A percentile compares a stretch with the other conserved stretches of the same genome.
Conservation (phyloP, 2,888 invertebrate genomes). For the Hymenopus coronatus region DNA sequence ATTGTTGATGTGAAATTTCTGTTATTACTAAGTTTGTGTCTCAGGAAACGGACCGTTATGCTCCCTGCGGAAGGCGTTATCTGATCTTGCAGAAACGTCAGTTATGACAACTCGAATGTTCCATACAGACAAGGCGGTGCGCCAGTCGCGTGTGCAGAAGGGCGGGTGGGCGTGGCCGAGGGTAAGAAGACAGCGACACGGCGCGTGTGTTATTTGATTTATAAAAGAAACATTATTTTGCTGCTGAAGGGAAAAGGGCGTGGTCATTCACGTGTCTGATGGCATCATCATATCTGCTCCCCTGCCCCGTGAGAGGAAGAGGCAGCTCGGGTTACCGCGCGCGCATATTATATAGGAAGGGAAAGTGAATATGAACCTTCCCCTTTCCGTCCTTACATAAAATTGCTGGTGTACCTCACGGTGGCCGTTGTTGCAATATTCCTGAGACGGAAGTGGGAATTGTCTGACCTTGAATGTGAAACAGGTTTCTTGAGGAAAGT, state of each 20-base stretch:
- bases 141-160: background rate
- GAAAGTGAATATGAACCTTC: background rate
- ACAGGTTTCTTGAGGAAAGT: background rate
- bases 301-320: background rate
- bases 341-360: background rate
- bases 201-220: background rate
- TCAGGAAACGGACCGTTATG: background rate
- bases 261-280: background rate
- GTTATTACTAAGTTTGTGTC: background rate
- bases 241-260: background rate
- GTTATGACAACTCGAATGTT: background rate
- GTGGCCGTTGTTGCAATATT: background rate
- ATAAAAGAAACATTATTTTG: background rate
- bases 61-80: background rate
- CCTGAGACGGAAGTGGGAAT: background rate
- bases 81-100: background rate
- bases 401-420: background rate
- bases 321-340: background rate
- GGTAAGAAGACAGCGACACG: background rate
- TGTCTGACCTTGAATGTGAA: background rate
- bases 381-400: background rate
- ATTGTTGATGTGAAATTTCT: too few species aligned
- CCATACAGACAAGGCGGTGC: background rate
- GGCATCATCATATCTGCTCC: background rate
- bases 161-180: background rate